Evolutionary conservation across 2,797 vertebrate species (phyloP), one percentile per base, ranked within the genome.

Genomic region (Luscinia luscinia): DNA sequence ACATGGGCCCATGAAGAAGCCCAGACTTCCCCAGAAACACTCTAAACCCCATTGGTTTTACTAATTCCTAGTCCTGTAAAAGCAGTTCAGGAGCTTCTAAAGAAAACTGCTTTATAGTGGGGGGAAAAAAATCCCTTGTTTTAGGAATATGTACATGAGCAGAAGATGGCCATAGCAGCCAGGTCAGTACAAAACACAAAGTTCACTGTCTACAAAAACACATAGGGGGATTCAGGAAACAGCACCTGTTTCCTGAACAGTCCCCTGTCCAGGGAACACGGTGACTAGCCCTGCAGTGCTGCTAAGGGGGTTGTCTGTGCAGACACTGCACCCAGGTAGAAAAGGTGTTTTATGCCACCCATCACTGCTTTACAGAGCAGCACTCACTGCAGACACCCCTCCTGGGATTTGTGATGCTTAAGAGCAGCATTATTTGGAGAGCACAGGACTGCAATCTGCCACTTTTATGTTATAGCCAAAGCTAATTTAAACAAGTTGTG

Each of bases 1-100:
- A 67, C 1, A 16, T 0, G 0, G 46, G 30, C 7, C 7, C 26
- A 27, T 0, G 2, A 40, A 40, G 6, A 4, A 57, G 46, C 19
- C 7, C 26, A 6, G 36, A 36, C 19, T 34, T 28, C 23, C 15
- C 9, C 32, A 55, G 12, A 27, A 72, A 55, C 4, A 8, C n/a
- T 40, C 15, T 45, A 62, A 81, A 9, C 5, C 5, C 20, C 9
- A 12, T 0, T 19, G 40, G 8, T 43, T 81, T 57, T 68, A 54
- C 30, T 4, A 32, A 54, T 45, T 20, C 36, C 48, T 51, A 43
- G 24, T 46, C 15, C 55, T 45, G 22, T 40, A 11, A 46, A 57
- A 46, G 19, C 30, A 36, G 20, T 12, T 26, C 1, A 3, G n/a
- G 9, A 78, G 12, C 14, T 45, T 13, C 68, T 45, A 20, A 3